phyloP scores from a whole-genome alignment of 2,113 vertebrate species.

The Myrmecobius fasciatus region DNA sequence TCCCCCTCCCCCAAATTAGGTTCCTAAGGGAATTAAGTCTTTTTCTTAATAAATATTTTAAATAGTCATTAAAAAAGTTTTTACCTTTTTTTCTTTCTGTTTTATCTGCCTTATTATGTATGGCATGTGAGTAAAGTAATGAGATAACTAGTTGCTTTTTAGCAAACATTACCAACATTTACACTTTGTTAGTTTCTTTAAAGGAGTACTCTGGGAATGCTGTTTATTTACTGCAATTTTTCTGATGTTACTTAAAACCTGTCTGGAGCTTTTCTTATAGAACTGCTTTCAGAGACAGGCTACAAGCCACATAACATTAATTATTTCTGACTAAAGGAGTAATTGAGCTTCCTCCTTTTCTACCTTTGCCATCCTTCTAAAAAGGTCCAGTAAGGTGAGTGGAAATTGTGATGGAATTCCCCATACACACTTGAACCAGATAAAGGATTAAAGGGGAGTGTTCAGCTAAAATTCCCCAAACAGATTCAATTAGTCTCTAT shows the following conservation, averaged over 20 bases:
- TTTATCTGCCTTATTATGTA: not conserved
- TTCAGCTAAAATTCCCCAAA: not conserved
- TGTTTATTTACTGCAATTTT: not conserved
- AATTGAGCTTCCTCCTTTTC: not conserved
- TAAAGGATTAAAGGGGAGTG: not conserved
- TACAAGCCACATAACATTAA: not conserved
- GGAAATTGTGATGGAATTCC: not conserved
- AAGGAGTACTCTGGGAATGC: not conserved
- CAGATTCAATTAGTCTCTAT: not conserved
- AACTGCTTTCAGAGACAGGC: not conserved
- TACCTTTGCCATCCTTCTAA: not conserved
- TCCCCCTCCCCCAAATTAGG: not conserved
- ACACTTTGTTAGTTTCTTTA: not conserved
- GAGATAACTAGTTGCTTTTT: not conserved
- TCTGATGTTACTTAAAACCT: not conserved
- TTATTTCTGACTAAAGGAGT: not conserved
- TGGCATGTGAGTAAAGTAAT: not conserved
- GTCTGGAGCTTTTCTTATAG: not conserved
- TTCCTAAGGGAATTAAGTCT: not conserved
- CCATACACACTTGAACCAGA: not conserved
- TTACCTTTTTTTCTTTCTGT: not conserved
- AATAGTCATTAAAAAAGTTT: not conserved
- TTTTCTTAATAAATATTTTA: not conserved
- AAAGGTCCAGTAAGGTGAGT: not conserved
- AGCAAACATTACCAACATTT: not conserved